phyloP scores from a whole-genome alignment of 2,888 invertebrate species.

The Microplitis deprimator region DNA sequence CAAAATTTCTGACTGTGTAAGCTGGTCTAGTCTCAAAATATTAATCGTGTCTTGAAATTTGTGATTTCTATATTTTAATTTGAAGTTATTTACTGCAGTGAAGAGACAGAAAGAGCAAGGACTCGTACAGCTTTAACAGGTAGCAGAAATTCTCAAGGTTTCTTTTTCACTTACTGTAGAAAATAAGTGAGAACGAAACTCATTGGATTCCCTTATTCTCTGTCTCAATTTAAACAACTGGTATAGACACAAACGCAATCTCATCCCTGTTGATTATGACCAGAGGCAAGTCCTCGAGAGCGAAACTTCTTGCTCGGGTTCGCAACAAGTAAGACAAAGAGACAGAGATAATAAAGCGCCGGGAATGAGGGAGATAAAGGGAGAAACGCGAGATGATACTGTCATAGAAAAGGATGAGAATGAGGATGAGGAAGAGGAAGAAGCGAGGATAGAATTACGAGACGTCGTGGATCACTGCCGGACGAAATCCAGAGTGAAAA shows the following conservation, averaged over 20 bases:
- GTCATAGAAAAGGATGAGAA: conserved; percentile 5
- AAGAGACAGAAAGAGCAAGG: too few relatives aligned
- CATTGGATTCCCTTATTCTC: conserved; percentile 40
- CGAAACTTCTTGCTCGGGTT: conserved; percentile 39
- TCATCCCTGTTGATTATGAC: conserved; percentile 59
- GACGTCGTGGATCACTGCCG: conserved; percentile 44
- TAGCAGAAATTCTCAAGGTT: too few relatives aligned
- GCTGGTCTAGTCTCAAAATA: too few relatives aligned
- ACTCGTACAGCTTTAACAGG: too few relatives aligned
- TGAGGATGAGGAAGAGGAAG: conserved; percentile 9
- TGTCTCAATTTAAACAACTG: conserved; percentile 37
- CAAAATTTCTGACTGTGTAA: too few relatives aligned
- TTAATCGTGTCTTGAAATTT: too few relatives aligned
- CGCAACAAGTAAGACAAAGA: conserved; percentile 27
- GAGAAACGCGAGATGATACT: conserved; percentile 39
- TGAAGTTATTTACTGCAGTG: too few relatives aligned
- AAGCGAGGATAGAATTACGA: conserved; percentile 43
- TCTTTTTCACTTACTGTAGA: too few relatives aligned
- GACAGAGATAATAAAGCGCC: conserved; percentile 16
- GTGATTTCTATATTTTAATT: too few relatives aligned
- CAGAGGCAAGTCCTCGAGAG: conserved; percentile 52
- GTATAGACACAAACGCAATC: conserved; percentile 56
- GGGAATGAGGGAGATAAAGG: conserved; percentile 22
- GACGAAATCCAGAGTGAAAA: conserved; percentile 44
- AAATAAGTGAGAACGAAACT: conserved; percentile 26